Evolutionary conservation across 2,797 vertebrate genomes (phyloP).

Genomic region (Pampus argenteus): DNA sequence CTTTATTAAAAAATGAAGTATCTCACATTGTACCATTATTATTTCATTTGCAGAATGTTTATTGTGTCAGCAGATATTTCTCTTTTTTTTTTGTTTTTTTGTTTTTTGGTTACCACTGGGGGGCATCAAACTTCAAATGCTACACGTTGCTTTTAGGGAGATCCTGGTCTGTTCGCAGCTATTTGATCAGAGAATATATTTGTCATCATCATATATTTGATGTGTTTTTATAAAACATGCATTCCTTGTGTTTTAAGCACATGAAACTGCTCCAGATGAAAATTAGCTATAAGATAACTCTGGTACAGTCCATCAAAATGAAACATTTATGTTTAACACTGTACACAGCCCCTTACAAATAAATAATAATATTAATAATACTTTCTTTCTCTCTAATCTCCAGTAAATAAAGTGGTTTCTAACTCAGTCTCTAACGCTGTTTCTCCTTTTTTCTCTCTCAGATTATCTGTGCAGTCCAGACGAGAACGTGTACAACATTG

Average conservation of each 20-base stretch:
- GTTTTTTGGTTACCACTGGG: too few species aligned
- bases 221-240: neutral
- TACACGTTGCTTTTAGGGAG: too few species aligned
- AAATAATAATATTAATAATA: too few species aligned
- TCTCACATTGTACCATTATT: neutral
- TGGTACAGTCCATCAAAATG: too few species aligned
- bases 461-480: constrained; percentile 95
- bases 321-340: too few species aligned
- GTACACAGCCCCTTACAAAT: too few species aligned
- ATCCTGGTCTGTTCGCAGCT: neutral
- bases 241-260: neutral
- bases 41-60: too few species aligned
- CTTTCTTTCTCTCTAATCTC: neutral
- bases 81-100: too few species aligned
- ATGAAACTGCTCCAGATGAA: too few species aligned
- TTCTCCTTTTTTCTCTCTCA: constrained; percentile 63
- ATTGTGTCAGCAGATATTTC: too few species aligned
- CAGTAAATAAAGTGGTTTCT: neutral
- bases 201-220: neutral
- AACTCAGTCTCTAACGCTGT: neutral
- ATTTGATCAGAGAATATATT: neutral
- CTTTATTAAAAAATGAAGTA: neutral
- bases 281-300: too few species aligned
- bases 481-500: constrained; percentile 96
- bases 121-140: neutral